These are phyloP conservation scores for Diglossa cyanea DNA, from an alignment of 2,797 vertebrate species.

Conservation along the genomic window DNA sequence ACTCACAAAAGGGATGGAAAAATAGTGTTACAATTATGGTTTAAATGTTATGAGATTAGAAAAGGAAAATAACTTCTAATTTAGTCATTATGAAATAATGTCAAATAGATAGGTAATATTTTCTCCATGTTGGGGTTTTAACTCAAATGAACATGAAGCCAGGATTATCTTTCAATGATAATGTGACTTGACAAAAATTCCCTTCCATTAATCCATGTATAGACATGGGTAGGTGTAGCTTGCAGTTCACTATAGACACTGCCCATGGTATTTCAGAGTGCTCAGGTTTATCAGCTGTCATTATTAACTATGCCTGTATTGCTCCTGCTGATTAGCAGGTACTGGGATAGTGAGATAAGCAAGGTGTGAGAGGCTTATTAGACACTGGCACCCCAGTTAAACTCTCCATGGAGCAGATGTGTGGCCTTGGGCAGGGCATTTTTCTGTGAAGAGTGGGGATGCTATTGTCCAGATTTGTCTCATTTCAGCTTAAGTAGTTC, in stretches of 20 bases:
- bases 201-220: background rate
- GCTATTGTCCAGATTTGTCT: constrained; percentile 43
- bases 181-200: background rate
- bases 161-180: background rate
- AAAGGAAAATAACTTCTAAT: background rate
- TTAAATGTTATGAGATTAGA: background rate
- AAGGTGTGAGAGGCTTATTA: background rate
- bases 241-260: background rate
- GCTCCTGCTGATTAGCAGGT: background rate
- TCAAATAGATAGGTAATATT: background rate
- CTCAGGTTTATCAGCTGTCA: background rate
- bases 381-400: background rate
- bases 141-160: background rate
- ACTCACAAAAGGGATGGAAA: background rate
- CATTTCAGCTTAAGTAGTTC: constrained; percentile 44
- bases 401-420: background rate
- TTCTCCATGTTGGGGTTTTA: background rate
- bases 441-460: background rate
- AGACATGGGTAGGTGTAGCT: background rate
- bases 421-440: background rate
- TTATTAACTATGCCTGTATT: background rate
- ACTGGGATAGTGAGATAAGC: background rate
- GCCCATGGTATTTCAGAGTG: background rate
- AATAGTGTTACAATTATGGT: background rate
- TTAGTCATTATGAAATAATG: background rate